Evolutionary conservation across 2,888 invertebrate species (phyloP).

Genomic region (Scrobipalpa atriplicella): DNA sequence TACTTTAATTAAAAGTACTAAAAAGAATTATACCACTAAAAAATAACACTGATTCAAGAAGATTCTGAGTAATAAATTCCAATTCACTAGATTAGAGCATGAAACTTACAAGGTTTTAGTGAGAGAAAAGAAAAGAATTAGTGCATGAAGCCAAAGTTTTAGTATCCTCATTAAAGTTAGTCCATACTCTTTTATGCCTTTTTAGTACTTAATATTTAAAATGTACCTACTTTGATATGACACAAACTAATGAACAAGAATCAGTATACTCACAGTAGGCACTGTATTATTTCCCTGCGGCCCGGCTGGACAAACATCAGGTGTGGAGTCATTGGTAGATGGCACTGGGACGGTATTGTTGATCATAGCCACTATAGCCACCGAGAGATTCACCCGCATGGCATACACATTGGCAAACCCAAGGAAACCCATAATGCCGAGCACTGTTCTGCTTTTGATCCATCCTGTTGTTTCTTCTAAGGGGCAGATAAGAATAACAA

Average conservation of each 20-base stretch:
- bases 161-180: too few species aligned
- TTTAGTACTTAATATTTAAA: too few species aligned
- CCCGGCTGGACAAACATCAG: slow-evolving; percentile 84
- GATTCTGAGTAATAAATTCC: too few species aligned
- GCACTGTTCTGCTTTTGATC: slow-evolving; percentile 88
- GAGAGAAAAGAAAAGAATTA: too few species aligned
- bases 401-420: slow-evolving; percentile 95
- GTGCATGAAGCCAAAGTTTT: too few species aligned
- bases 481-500: slow-evolving; percentile 39
- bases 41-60: too few species aligned
- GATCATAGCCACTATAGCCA: slow-evolving; percentile 98
- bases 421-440: slow-evolving; percentile 93
- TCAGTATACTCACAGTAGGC: slow-evolving; percentile 59
- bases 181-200: too few species aligned
- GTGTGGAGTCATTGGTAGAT: slow-evolving; percentile 77
- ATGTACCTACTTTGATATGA: too few species aligned
- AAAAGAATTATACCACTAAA: too few species aligned
- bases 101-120: too few species aligned
- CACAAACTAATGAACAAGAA: neutral
- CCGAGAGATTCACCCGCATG: slow-evolving; percentile 95
- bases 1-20: too few species aligned
- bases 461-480: slow-evolving; percentile 85
- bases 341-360: slow-evolving; percentile 86
- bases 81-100: too few species aligned
- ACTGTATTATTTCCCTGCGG: slow-evolving; percentile 67